Base-by-base conservation (phyloP, 2,113 vertebrate species). In the Tenebrosternarchus preto region DNA sequence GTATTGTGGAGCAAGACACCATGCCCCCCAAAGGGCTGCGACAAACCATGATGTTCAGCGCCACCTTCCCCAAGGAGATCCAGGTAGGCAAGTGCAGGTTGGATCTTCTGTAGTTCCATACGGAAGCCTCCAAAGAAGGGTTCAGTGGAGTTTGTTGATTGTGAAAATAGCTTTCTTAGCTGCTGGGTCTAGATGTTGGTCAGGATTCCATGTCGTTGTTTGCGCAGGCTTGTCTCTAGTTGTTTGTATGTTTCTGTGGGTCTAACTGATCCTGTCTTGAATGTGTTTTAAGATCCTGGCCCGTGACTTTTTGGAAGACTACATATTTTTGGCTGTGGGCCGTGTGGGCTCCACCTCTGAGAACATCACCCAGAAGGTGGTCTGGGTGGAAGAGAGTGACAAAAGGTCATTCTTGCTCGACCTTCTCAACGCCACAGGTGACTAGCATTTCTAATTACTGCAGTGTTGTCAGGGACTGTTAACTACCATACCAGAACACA, bases 11-110 rank as follows among this genome's bases (percentile, higher is more conserved):
- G 74, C 95, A 98, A 86, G 97, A 99, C 90, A 96, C 96, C 70
- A 99, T 99, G 98, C 98, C 98, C 1, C 95, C 93, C 17, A 98
- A 98, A 84, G 98, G 96, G 7, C 89, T 95, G 77, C 94, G 97
- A 64, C 98, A 99, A 64, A 99, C 98, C 82, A 96, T 99, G 96
- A 99, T 99, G 98, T 99, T 99, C 89, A 99, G 98, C 86, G 98
- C 98, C 73, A 99, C 98, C 83, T 99, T 99, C 85, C 98, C 98
- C 77, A 98, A 99, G 91, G 98, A 99, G 92, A 99, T 99, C 86
- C 98, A 99, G 96, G 97, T 99, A 66, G 19, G n/a, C n/a, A n/a
- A n/a, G n/a, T n/a, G n/a, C 43, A 4, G 53, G 15, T 5, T 39
- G 16, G 6, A 5, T 24, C 1, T 12, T n/a, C n/a, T n/a, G n/a